Percentiles rank a stretch among this genome's conserved stretches.
Conservation (phyloP, 2,888 invertebrate species). For the Teleogryllus oceanicus region DNA sequence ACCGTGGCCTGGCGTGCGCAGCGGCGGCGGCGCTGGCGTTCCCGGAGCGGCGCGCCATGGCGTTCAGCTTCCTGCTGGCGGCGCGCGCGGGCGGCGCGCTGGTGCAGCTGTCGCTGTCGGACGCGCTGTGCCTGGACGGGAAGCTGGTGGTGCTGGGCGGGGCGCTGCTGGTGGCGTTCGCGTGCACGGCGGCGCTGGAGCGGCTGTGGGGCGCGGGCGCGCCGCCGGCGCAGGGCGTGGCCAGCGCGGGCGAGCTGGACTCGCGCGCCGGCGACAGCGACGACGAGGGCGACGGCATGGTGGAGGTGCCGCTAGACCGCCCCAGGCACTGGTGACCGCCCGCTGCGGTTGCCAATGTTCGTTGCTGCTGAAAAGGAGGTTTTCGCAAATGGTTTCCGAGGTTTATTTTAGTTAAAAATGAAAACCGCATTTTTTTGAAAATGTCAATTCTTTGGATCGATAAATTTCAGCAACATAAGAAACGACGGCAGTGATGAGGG, state of each 20-base stretch:
- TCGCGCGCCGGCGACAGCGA: neutral
- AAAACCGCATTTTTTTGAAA: no score
- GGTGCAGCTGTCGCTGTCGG: neutral
- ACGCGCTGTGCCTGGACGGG: neutral
- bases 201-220: neutral
- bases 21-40: neutral
- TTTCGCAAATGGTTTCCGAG: no score
- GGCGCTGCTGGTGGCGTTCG: neutral
- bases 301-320: neutral
- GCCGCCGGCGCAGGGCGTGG: neutral
- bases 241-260: neutral
- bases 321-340: no score
- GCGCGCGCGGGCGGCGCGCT: neutral
- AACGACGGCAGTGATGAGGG: no score
- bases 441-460: no score
- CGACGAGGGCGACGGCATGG: neutral
- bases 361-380: no score
- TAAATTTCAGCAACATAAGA: no score
- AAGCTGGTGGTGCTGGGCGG: neutral
- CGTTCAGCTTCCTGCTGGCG: neutral
- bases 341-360: no score
- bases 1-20: neutral
- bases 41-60: neutral
- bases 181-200: neutral
- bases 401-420: no score